Percentiles rank a stretch among this genome's conserved stretches.
Evolutionary conservation across 1,140 invertebrate genomes (phyloP).

Genomic region (Drosophila elegans): DNA sequence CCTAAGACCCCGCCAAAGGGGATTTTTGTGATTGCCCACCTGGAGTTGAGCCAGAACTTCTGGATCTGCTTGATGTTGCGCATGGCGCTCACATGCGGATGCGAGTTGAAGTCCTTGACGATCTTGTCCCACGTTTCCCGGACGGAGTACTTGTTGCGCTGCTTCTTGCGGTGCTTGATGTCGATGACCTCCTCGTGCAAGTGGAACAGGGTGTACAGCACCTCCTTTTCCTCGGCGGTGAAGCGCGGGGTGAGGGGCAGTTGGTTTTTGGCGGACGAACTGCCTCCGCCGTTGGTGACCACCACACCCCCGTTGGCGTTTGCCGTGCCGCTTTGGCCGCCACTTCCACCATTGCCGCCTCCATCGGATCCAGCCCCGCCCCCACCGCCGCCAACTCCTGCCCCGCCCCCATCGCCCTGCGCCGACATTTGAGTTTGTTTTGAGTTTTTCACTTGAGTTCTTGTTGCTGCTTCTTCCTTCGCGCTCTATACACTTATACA

Average conservation of each 20-base stretch:
- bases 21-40: constrained; percentile 28
- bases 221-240: constrained; percentile 80
- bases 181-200: constrained; percentile 83
- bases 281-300: constrained; percentile 38
- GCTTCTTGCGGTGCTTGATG: constrained; percentile 79
- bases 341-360: constrained; percentile 25
- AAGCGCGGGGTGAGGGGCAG: constrained; percentile 78
- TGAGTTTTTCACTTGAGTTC: constrained; percentile 36
- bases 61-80: constrained; percentile 83
- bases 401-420: constrained; percentile 34
- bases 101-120: constrained; percentile 77
- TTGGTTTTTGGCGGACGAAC: constrained; percentile 41
- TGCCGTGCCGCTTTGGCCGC: neutral
- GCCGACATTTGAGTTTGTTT: constrained; percentile 49
- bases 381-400: constrained; percentile 27
- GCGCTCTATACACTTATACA: constrained; percentile 53
- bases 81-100: constrained; percentile 72
- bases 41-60: constrained; percentile 84
- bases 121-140: constrained; percentile 84
- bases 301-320: constrained; percentile 11
- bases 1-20: no score
- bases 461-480: constrained; percentile 19
- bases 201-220: constrained; percentile 77
- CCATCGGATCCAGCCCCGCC: constrained; percentile 38
- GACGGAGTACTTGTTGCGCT: constrained; percentile 79